Percentiles rank a stretch among this genome's conserved stretches.
Evolutionary conservation across 2,888 invertebrate genomes (phyloP).

Genomic region (Allolobophora icterica): DNA sequence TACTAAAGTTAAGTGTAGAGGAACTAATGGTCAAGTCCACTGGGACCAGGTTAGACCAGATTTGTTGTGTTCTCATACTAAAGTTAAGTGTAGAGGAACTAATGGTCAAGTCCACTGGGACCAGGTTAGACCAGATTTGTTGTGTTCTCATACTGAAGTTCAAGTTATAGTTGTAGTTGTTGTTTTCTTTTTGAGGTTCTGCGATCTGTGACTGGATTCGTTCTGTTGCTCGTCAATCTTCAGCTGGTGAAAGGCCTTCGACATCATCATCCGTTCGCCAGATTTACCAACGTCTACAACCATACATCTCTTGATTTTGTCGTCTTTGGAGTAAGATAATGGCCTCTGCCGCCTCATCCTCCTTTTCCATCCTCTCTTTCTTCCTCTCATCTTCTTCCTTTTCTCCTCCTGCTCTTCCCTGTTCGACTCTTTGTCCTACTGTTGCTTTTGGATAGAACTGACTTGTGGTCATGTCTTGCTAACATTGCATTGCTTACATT

Average conservation of each 20-base stretch:
- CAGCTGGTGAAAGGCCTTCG: slow-evolving; percentile 55
- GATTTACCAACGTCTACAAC: slow-evolving; percentile 56
- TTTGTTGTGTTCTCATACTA: not conserved
- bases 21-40: slow-evolving; percentile 23
- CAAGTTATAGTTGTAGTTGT: not conserved
- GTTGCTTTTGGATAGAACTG: not conserved
- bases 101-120: not conserved
- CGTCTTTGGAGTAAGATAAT: slow-evolving; percentile 54
- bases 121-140: no score
- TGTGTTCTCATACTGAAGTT: no score
- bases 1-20: not conserved
- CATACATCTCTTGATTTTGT: slow-evolving; percentile 56
- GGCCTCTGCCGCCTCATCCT: slow-evolving; percentile 18
- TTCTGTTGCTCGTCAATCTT: slow-evolving; percentile 55
- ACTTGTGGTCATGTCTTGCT: not conserved
- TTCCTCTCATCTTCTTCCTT: not conserved
- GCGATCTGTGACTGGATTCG: slow-evolving; percentile 52
- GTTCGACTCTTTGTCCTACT: no score
- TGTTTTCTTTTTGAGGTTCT: slow-evolving; percentile 52
- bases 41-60: slow-evolving; percentile 56
- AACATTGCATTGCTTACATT: not conserved
- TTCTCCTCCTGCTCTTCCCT: not conserved
- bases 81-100: not conserved
- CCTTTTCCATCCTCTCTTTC: not conserved
- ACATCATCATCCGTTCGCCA: slow-evolving; percentile 56